phyloP scores from a whole-genome alignment of 2,113 vertebrate species.

The Tapirus terrestris region DNA sequence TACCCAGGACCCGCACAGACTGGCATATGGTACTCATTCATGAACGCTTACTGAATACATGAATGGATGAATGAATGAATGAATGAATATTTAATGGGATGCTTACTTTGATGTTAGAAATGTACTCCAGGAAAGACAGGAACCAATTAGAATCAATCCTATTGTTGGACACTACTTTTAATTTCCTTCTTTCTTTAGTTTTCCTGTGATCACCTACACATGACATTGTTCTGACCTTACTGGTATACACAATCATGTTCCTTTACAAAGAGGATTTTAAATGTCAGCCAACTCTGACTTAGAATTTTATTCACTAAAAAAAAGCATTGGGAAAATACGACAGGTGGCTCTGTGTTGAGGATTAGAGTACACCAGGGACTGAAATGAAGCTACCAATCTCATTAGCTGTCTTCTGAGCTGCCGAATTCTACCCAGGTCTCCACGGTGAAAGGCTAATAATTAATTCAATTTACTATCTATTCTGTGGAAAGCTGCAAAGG shows the following conservation, averaged over 20 bases:
- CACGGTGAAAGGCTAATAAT: constrained; percentile 70
- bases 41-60: neutral
- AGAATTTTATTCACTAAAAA: constrained; percentile 65
- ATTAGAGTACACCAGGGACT: constrained; percentile 39
- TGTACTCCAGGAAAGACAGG: neutral
- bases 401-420: constrained; percentile 54
- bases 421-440: neutral
- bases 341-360: neutral
- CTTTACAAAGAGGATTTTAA: constrained; percentile 49
- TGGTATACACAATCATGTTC: neutral
- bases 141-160: neutral
- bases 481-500: constrained; percentile 72
- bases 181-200: neutral
- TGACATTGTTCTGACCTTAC: neutral
- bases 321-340: neutral
- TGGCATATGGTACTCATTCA: neutral
- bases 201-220: neutral
- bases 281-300: constrained; percentile 41
- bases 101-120: neutral
- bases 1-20: neutral
- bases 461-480: constrained; percentile 71
- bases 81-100: neutral
- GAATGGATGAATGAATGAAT: neutral
- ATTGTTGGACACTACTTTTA: neutral
- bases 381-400: constrained; percentile 12